Evolutionary conservation across 2,888 invertebrate species (phyloP), one percentile per base, ranked within the genome.

Genomic region (Tryphoninae sp.): DNA sequence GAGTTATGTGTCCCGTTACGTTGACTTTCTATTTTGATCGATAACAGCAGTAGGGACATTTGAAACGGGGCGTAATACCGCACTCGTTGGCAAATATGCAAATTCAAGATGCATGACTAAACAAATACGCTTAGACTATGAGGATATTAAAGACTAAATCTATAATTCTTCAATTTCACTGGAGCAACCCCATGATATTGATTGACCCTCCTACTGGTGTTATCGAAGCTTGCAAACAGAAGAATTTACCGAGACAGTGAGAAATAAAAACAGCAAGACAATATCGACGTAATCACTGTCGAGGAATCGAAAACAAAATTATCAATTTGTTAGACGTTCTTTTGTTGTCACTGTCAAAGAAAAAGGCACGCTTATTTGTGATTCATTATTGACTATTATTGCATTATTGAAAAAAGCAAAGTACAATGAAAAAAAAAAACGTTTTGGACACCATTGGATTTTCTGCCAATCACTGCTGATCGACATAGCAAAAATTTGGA

Each of bases 31-130:
- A 87, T 64, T 89, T 90, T 2, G 87, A 87, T 0, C 87, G 84
- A 42, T 89, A 88, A 7, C 81, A 76, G 77, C 91, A 91, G 55
- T 88, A 87, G 2, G 88, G 88, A 69, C 88, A 89, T 55, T 88
- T 85, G 82, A 86, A 88, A 13, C 85, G 84, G n/a, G 87, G 86
- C 51, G 81, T 82, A 51, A 83, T 75, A 2, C 89, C 88, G 78
- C 89, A 89, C 65, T 87, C 89, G 61, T 86, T 86, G 40, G 40
- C 77, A 81, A 40, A 87, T 77, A 72, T 89, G 89, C 51, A 81
- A 75, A 42, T 62, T 84, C 64, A 90, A 67, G 16, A 84, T 87
- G 40, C 85, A 85, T 62, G 86, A 85, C 82, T 86, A 82, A 45
- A 83, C 84, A 64, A 88, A 88, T 22, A 83, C 80, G 45, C 86